These are phyloP conservation scores for Asbolus verrucosus DNA, from an alignment of 1,140 invertebrate species.

Conservation along the genomic window DNA sequence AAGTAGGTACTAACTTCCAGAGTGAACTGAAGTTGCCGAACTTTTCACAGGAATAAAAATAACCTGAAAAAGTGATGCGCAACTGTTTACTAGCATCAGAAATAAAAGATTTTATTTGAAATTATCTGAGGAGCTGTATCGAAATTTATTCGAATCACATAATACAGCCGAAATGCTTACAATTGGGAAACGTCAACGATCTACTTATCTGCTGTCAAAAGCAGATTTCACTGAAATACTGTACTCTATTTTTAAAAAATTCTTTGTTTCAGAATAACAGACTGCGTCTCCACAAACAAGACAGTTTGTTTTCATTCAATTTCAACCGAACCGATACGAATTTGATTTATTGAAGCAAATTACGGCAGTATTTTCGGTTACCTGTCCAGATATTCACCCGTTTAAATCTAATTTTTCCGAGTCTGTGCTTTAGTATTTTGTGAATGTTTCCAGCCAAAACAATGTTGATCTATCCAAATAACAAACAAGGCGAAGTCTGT, in stretches of 20 bases:
- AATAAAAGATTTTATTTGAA: background rate
- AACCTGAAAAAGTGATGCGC: background rate
- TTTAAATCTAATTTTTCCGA: conserved; percentile 1
- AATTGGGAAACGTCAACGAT: conserved; percentile 20
- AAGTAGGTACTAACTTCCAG: background rate
- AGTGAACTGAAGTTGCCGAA: background rate
- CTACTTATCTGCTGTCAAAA: conserved; percentile 28
- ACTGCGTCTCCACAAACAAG: conserved; percentile 8
- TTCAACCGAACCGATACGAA: background rate
- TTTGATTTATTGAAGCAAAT: conserved; percentile 26
- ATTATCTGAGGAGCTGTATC: conserved; percentile 8
- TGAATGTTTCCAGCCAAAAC: conserved; percentile 11
- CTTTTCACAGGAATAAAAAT: background rate
- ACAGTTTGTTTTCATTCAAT: conserved; percentile 30
- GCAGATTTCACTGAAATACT: conserved; percentile 26
- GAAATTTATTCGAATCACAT: conserved; percentile 31
- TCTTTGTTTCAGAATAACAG: conserved; percentile 24
- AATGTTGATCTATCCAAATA: background rate
- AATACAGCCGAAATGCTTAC: background rate
- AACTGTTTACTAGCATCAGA: background rate
- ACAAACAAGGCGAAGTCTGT: conserved; percentile 13
- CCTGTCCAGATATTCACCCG: background rate
- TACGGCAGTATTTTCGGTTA: conserved; percentile 19
- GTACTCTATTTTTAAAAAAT: conserved; percentile 11
- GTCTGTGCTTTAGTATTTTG: background rate